Conservation (phyloP, 2,888 invertebrate species). For the Nasonia oneida region DNA sequence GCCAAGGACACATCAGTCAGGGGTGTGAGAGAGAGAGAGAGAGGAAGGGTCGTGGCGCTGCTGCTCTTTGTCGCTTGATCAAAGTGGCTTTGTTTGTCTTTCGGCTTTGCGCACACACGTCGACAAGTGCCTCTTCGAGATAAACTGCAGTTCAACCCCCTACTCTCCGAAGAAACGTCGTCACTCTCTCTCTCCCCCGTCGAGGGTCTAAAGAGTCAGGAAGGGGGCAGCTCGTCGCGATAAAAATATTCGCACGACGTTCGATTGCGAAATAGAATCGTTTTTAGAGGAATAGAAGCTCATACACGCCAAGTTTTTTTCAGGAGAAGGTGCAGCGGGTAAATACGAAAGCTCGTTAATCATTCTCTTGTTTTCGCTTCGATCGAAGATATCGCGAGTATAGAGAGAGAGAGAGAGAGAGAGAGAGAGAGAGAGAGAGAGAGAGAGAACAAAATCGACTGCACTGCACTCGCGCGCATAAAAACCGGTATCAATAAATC, state of each 20-base stretch:
- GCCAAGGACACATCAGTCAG: conserved; percentile 49
- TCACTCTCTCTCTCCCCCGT: not conserved
- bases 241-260: conserved; percentile 45
- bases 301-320: too few species aligned
- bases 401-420: not conserved
- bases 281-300: not conserved
- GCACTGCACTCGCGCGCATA: not conserved
- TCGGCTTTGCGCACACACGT: conserved; percentile 64
- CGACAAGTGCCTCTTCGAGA: conserved; percentile 41
- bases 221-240: not conserved
- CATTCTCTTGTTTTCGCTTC: not conserved
- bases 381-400: not conserved
- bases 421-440: not conserved
- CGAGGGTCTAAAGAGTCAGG: not conserved
- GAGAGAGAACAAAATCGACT: not conserved
- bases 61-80: conserved; percentile 68
- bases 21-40: not conserved
- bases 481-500: not conserved
- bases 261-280: conserved; percentile 6
- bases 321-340: not conserved
- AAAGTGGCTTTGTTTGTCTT: conserved; percentile 67
- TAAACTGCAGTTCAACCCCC: conserved; percentile 32
- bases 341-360: not conserved
- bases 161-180: not conserved
- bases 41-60: conserved; percentile 42